Percentiles rank a stretch among this genome's conserved stretches.
Conservation (phyloP, 2,113 vertebrate genomes). For the Pangasianodon gigas region DNA sequence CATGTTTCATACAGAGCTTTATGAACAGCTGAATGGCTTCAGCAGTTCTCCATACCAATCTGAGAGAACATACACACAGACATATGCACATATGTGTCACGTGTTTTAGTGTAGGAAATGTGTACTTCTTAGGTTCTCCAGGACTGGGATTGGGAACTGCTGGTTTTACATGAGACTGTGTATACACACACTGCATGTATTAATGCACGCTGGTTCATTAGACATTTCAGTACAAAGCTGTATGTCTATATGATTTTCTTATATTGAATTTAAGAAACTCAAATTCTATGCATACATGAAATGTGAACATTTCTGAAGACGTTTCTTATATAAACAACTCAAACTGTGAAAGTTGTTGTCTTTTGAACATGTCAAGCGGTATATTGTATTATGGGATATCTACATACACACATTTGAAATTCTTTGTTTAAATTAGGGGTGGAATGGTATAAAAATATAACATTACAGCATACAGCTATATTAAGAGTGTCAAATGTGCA, state of each 20-base stretch:
- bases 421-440: slow-evolving; percentile 14
- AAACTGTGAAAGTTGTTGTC: background rate
- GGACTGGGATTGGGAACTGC: background rate
- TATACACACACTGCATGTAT: slow-evolving; percentile 29
- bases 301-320: slow-evolving; percentile 26
- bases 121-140: background rate
- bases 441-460: background rate
- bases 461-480: background rate
- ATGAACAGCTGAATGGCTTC: slow-evolving; percentile 43
- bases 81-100: background rate
- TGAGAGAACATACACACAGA: background rate
- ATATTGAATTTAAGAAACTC: background rate
- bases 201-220: slow-evolving; percentile 16
- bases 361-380: background rate
- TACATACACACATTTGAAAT: background rate
- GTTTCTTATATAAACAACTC: slow-evolving; percentile 14
- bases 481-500: background rate
- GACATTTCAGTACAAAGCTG: slow-evolving; percentile 2
- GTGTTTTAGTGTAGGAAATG: background rate
- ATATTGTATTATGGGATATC: background rate
- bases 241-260: background rate
- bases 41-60: slow-evolving; percentile 6
- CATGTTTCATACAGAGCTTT: slow-evolving; percentile 38
- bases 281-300: background rate
- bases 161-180: slow-evolving; percentile 28